Base-by-base conservation (phyloP, 2,113 vertebrate genomes). In the Toxotes chatareus region DNA sequence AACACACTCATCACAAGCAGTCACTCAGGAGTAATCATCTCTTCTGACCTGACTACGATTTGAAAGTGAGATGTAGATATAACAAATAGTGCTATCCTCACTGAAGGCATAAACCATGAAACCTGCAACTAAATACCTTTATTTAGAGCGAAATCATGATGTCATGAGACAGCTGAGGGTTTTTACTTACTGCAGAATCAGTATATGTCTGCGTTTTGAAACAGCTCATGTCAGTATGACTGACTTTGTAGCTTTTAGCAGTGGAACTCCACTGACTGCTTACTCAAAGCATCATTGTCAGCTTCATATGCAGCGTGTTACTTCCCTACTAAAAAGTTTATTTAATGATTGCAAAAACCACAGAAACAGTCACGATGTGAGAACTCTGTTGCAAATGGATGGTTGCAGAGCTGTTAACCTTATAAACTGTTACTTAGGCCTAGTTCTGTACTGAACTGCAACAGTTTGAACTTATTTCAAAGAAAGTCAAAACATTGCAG, bases 211-310 rank as follows among this genome's bases (percentile, higher is more conserved):
- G 23, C 12, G n/a, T 55, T 36, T 38, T 21, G n/a, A 67, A 38
- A 55, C 21, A 17, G 49, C 32, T 51, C 12, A 17, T 1, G 38
- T 51, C 64, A 38, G 42, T 27, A 17, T 73, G 65, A 47, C 36
- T 62, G 21, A 11, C n/a, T 67, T 10, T 51, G 44, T 46, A 23
- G 23, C 60, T 49, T 19, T 71, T 17, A 63, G 40, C 4, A 0
- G 14, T 49, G 2, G n/a, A 72, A 42, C 73, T 59, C 67, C 67
- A 17, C 57, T 64, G 36, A 44, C 40, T 73, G 76, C 47, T 51
- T 55, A 51, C 38, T 56, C 13, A 59, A 53, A 59, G 38, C 27
- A 63, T 44, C 34, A n/a, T 34, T 31, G 21, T 70, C 51, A 56
- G n/a, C 32, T 53, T 32, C 3, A 0, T 53, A 19, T 16, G 47